These are phyloP conservation scores for Diploptera punctata DNA, from an alignment of 2,888 invertebrate species.

Conservation along the genomic window DNA sequence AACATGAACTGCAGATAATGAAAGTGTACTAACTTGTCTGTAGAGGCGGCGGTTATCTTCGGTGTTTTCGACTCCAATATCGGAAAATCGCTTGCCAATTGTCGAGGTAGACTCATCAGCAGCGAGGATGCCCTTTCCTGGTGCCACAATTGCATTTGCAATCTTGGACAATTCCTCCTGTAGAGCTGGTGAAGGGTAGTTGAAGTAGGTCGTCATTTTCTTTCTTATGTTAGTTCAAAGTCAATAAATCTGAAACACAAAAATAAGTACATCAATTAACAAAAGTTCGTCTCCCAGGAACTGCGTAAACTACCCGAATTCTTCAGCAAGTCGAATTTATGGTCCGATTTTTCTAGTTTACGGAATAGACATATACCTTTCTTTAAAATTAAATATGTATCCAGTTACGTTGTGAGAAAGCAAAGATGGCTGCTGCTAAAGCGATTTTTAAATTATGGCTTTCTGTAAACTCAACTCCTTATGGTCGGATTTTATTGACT, in stretches of 20 bases:
- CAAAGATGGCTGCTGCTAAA: not conserved
- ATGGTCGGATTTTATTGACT: too few species aligned
- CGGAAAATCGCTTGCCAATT: slow-evolving; percentile 86
- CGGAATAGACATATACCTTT: too few species aligned
- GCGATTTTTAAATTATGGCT: too few species aligned
- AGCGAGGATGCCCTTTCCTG: slow-evolving; percentile 96
- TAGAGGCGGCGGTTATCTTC: slow-evolving; percentile 91
- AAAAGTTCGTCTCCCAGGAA: too few species aligned
- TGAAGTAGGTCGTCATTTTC: slow-evolving; percentile 81
- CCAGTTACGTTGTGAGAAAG: not conserved
- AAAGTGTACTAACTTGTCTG: slow-evolving; percentile 60
- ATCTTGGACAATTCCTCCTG: slow-evolving; percentile 88
- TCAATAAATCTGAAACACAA: slow-evolving; percentile 39
- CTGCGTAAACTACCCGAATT: too few species aligned
- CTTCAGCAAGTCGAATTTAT: too few species aligned
- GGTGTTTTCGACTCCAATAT: slow-evolving; percentile 90
- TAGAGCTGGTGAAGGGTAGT: slow-evolving; percentile 80
- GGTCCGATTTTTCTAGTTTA: too few species aligned
- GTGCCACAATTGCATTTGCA: slow-evolving; percentile 88
- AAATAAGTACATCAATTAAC: not conserved
- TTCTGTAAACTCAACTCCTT: not conserved
- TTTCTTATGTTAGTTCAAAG: not conserved
- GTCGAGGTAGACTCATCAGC: slow-evolving; percentile 97
- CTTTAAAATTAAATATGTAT: too few species aligned
- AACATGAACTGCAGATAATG: too few species aligned